Conservation (phyloP, 2,888 invertebrate species). For the Sarcophaga subvicina region DNA sequence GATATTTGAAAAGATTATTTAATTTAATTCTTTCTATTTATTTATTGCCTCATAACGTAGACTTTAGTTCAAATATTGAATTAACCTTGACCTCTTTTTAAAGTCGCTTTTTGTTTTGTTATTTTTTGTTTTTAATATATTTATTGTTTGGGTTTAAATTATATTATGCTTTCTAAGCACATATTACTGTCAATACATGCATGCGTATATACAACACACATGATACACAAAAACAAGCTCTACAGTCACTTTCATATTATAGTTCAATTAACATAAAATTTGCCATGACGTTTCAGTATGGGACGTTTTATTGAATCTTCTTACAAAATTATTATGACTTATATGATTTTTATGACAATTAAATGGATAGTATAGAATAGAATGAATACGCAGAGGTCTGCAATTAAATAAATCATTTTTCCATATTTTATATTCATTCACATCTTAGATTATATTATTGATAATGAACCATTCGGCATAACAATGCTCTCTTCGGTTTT, state of each 20-base stretch:
- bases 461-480: no score
- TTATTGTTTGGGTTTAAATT: slow-evolving; percentile 4
- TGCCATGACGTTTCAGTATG: background rate
- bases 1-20: slow-evolving; percentile 17
- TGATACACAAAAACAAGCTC: background rate
- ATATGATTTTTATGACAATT: no score
- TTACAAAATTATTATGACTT: no score
- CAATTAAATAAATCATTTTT: no score
- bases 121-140: slow-evolving; percentile 22
- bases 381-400: no score
- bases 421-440: no score
- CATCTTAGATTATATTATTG: no score
- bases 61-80: slow-evolving; percentile 37
- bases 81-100: slow-evolving; percentile 73
- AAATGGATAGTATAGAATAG: no score
- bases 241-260: background rate
- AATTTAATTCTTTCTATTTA: background rate
- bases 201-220: background rate
- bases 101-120: background rate
- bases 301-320: background rate
- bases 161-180: slow-evolving; percentile 52
- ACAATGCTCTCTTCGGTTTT: no score
- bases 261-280: background rate
- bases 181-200: slow-evolving; percentile 21
- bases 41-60: background rate